Evolutionary conservation across 2,113 vertebrate species (phyloP).

Genomic region (Crotophaga sulcirostris): DNA sequence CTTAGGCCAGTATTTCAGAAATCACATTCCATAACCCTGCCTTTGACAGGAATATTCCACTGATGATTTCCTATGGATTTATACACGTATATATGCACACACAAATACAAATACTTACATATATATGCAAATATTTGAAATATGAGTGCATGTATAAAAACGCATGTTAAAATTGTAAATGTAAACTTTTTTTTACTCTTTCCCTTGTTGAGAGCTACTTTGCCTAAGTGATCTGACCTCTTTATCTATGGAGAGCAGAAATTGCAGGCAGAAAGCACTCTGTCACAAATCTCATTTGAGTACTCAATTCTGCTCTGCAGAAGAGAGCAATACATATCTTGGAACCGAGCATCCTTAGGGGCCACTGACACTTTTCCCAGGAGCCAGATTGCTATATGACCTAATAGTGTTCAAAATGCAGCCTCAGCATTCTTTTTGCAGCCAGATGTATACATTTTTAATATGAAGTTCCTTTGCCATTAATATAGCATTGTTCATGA

Average conservation of each 20-base stretch:
- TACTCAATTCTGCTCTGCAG: not conserved
- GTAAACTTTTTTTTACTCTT: not conserved
- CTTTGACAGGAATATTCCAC: not conserved
- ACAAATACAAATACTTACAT: not conserved
- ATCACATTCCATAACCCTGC: not conserved
- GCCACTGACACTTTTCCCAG: not conserved
- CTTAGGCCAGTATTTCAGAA: not conserved
- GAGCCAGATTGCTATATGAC: not conserved
- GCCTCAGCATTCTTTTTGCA: not conserved
- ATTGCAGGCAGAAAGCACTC: not conserved
- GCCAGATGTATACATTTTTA: not conserved
- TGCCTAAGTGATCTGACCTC: not conserved
- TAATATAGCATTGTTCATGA: not conserved
- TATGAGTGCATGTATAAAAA: not conserved
- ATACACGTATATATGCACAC: not conserved
- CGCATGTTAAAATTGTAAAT: not conserved
- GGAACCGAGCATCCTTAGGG: not conserved
- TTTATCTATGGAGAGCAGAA: not conserved
- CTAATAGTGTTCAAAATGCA: not conserved
- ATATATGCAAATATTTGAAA: not conserved
- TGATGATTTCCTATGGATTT: not conserved
- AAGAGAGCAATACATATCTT: not conserved
- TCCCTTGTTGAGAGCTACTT: not conserved
- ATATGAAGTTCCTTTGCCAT: not conserved
- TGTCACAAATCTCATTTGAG: not conserved